A percentile compares a stretch with the other conserved stretches of the same genome.
phyloP scores from a whole-genome alignment of 2,888 invertebrate species.

The Caenorhabditis macrosperma region DNA sequence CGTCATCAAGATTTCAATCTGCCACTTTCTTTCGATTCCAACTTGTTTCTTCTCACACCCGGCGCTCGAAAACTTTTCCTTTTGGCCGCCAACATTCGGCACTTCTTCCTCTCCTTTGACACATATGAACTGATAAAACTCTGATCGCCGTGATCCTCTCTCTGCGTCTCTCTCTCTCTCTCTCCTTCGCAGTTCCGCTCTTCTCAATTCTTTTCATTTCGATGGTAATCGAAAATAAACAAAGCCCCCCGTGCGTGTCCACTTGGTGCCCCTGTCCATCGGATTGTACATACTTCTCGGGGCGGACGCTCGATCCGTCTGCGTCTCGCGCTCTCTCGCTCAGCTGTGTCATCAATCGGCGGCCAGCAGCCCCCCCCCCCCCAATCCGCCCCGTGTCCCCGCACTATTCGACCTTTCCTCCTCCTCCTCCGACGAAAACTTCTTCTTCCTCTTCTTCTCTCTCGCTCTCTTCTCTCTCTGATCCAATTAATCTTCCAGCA shows the following conservation, averaged over 20 bases:
- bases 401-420: conserved; percentile 20
- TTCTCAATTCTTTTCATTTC: neutral
- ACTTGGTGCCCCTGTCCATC: conserved; percentile 29
- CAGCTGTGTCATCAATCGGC: conserved; percentile 38
- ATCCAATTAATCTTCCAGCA: conserved; percentile 1
- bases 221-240: conserved; percentile 7
- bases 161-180: neutral
- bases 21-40: neutral
- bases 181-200: neutral
- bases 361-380: neutral
- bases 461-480: neutral
- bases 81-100: neutral
- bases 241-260: neutral
- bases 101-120: too few species aligned
- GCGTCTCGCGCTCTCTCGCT: conserved; percentile 10
- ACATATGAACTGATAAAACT: neutral
- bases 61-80: neutral
- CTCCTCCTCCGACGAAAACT: neutral
- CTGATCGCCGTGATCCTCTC: neutral
- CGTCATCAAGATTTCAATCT: neutral
- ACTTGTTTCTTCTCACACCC: neutral
- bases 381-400: neutral
- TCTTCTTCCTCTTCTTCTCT: conserved; percentile 4
- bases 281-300: conserved; percentile 11
- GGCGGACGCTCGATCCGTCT: conserved; percentile 3